Evolutionary conservation across 1,140 invertebrate species (phyloP), one percentile per base, ranked within the genome.

Genomic region (Marisa cornuarietis): DNA sequence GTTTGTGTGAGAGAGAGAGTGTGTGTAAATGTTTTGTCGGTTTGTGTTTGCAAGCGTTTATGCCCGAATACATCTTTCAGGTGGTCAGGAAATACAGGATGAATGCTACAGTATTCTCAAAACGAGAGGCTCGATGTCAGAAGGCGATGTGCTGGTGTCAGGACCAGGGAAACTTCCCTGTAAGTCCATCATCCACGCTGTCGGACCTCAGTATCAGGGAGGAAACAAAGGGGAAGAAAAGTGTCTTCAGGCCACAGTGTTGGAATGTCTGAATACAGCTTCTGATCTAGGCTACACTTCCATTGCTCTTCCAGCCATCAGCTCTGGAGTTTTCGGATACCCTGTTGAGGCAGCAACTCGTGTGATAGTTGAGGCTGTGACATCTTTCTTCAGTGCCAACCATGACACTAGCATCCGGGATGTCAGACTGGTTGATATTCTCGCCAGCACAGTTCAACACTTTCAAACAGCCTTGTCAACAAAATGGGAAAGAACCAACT

Each of bases 271-370:
- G 61, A 54, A 66, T 11, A 42, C 62, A 0, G 72, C 78, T 52
- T 26, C 31, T 16, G 42, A 49, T 24, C 0, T 13, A 20, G 51
- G 58, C n/a, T 72, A 42, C n/a, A 62, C 71, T 4, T 79, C 78
- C 20, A 74, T 80, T 52, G 79, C 79, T 18, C n/a, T 80, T 22
- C 79, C 79, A 22, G 84, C 85, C n/a, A 71, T 86, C 26, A 83
- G 82, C 73, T 71, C 85, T 18, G 85, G 85, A 9, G 80, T 85
- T 18, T 85, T 84, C 80, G 66, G 76, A 6, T 83, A 82, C 71
- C 84, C 84, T 49, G 6, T 71, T 5, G 6, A 69, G 16, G 73
- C 76, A 18, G 80, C 82, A 18, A 80, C 79, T 16, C 72, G 69
- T 24, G 79, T 82, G 11, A 85, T 85, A 61, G 68, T 76, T 11